phyloP scores from a whole-genome alignment of 2,888 invertebrate species.

The Leucophora obtusa region DNA sequence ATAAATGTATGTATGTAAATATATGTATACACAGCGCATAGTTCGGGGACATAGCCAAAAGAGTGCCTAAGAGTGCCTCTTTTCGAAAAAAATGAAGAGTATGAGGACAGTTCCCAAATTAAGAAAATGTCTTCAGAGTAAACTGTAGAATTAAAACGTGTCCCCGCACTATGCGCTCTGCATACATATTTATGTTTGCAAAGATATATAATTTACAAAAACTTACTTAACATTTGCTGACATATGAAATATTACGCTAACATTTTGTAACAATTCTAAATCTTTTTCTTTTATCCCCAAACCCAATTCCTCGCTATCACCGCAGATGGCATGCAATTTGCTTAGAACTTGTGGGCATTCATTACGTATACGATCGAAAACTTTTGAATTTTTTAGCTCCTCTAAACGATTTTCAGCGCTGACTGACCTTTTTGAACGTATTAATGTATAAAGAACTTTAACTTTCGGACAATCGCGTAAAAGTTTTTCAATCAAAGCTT shows the following conservation, averaged over 20 bases:
- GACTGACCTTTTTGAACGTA: conserved; percentile 86
- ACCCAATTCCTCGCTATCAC: conserved; percentile 81
- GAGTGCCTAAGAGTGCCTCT: no score
- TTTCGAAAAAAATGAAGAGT: no score
- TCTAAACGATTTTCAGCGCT: conserved; percentile 83
- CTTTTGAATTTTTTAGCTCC: conserved; percentile 81
- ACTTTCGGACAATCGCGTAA: conserved; percentile 88
- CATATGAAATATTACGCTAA: conserved; percentile 86
- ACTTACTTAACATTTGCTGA: conserved; percentile 86
- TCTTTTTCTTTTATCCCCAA: conserved; percentile 81
- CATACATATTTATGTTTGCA: no score
- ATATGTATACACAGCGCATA: no score
- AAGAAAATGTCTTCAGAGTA: no score
- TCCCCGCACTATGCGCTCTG: no score
- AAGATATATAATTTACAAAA: background rate
- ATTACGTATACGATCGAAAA: conserved; percentile 76
- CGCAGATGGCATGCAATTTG: conserved; percentile 84
- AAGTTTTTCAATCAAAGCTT: conserved; percentile 92
- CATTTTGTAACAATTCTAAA: conserved; percentile 80
- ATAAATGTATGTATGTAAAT: no score
- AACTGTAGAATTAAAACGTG: no score
- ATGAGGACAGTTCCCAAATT: no score
- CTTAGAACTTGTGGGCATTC: conserved; percentile 80
- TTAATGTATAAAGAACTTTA: conserved; percentile 86
- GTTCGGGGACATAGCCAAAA: no score